These are phyloP conservation scores for Poeciliopsis infans DNA, from an alignment of 2,797 vertebrate species.

Conservation along the genomic window DNA sequence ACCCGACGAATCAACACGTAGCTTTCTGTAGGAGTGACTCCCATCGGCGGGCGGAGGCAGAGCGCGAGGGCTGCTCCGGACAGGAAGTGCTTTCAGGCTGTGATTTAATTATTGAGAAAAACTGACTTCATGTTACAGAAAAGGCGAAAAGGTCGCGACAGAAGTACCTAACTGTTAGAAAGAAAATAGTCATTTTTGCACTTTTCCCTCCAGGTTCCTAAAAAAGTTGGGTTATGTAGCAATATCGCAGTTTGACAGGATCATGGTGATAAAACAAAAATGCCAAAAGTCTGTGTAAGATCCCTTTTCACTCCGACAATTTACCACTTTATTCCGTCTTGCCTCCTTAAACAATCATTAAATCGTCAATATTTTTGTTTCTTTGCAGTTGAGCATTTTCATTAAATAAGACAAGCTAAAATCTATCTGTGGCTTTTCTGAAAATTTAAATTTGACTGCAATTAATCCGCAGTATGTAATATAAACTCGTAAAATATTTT, in stretches of 20 bases:
- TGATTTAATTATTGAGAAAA: slow-evolving; percentile 17
- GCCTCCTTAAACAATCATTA: neutral
- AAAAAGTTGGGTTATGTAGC: neutral
- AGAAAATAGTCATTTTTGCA: neutral
- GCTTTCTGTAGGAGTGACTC: slow-evolving; percentile 34
- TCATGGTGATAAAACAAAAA: neutral
- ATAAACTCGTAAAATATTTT: neutral
- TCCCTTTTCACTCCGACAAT: neutral
- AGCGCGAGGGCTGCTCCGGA: neutral
- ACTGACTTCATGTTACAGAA: neutral
- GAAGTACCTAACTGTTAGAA: neutral
- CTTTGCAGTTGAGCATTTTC: neutral
- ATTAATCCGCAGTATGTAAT: neutral
- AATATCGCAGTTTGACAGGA: neutral
- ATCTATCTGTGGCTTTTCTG: neutral
- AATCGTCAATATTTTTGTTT: neutral
- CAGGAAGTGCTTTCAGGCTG: slow-evolving; percentile 13
- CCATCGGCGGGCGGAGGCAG: neutral
- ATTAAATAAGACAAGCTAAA: neutral
- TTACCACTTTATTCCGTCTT: neutral
- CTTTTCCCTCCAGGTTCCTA: neutral
- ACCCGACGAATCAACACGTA: slow-evolving; percentile 39
- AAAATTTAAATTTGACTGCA: neutral
- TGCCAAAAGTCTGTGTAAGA: neutral
- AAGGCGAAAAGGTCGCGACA: neutral